A percentile compares a stretch with the other conserved stretches of the same genome.
phyloP scores from a whole-genome alignment of 2,797 vertebrate genomes.

The Neostethus bicornis region DNA sequence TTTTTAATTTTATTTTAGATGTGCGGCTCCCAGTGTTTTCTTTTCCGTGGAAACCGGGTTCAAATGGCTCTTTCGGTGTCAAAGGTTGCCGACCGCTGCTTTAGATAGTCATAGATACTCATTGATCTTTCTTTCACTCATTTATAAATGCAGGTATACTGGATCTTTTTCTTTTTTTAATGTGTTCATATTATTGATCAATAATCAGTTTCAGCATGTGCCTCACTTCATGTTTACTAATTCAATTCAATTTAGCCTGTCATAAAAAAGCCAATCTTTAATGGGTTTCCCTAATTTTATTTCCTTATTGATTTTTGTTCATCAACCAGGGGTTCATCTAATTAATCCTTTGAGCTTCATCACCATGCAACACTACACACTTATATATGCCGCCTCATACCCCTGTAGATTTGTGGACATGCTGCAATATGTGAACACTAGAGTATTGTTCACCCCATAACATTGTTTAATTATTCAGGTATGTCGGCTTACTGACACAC shows the following conservation, averaged over 20 bases:
- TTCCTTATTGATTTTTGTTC: slow-evolving; percentile 25
- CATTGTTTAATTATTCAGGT: slow-evolving; percentile 64
- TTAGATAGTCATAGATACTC: too few species aligned
- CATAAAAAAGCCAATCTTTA: slow-evolving; percentile 2
- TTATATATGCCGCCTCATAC: slow-evolving; percentile 3
- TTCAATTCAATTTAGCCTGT: slow-evolving; percentile 9
- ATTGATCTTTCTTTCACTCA: slow-evolving; percentile 12
- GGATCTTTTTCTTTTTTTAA: slow-evolving; percentile 9
- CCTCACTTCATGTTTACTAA: slow-evolving; percentile 7
- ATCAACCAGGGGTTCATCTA: background rate
- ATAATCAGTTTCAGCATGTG: background rate
- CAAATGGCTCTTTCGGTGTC: too few species aligned
- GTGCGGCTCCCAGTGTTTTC: too few species aligned
- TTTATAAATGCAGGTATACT: slow-evolving; percentile 6
- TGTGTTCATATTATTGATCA: slow-evolving; percentile 13
- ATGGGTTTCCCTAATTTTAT: slow-evolving; percentile 20
- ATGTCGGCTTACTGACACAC: slow-evolving; percentile 20
- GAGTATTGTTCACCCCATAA: slow-evolving; percentile 24
- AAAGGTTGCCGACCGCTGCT: too few species aligned
- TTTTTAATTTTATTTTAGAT: too few species aligned
- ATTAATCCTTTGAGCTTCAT: slow-evolving; percentile 17
- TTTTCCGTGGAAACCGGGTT: too few species aligned
- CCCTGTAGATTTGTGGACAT: slow-evolving; percentile 11
- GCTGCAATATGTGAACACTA: slow-evolving; percentile 30
- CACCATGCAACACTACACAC: slow-evolving; percentile 1